Conservation (phyloP, 2,888 invertebrate species). For the Eudasyphora cyanicolor region DNA sequence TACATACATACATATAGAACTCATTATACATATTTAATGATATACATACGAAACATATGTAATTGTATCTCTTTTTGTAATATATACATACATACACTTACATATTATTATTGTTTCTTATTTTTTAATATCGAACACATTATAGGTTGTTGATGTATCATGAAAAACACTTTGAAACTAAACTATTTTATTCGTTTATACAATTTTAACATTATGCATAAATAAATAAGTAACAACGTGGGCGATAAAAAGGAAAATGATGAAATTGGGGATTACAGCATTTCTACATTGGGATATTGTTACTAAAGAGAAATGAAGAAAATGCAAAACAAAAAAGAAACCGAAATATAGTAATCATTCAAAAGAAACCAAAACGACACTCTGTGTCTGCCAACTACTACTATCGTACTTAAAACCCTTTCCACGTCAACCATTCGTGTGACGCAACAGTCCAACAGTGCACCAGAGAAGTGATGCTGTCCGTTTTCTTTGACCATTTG, state of each 20-base stretch:
- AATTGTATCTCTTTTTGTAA: conserved; percentile 3
- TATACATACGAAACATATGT: conserved; percentile 24
- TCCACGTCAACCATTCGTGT: too few species aligned
- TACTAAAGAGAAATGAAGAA: too few species aligned
- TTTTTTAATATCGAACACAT: conserved; percentile 32
- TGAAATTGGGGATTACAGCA: too few species aligned
- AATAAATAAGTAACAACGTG: too few species aligned
- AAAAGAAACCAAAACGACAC: too few species aligned
- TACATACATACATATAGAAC: conserved; percentile 3
- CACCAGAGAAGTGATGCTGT: neutral
- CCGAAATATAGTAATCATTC: too few species aligned
- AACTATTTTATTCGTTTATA: conserved; percentile 20
- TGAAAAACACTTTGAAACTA: conserved; percentile 21
- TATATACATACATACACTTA: neutral
- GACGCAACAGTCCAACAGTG: neutral
- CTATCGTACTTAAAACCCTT: too few species aligned
- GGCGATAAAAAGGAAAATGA: too few species aligned
- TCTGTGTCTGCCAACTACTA: too few species aligned
- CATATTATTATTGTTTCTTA: conserved; percentile 38
- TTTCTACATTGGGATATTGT: too few species aligned
- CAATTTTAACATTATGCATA: neutral
- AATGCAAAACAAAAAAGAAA: too few species aligned
- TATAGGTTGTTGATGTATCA: conserved; percentile 55
- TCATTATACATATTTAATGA: conserved; percentile 16
- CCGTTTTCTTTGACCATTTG: conserved; percentile 11